A percentile compares a stretch with the other conserved stretches of the same genome.
Evolutionary conservation across 2,888 invertebrate genomes (phyloP).

Genomic region (Gymnosoma rotundatum): DNA sequence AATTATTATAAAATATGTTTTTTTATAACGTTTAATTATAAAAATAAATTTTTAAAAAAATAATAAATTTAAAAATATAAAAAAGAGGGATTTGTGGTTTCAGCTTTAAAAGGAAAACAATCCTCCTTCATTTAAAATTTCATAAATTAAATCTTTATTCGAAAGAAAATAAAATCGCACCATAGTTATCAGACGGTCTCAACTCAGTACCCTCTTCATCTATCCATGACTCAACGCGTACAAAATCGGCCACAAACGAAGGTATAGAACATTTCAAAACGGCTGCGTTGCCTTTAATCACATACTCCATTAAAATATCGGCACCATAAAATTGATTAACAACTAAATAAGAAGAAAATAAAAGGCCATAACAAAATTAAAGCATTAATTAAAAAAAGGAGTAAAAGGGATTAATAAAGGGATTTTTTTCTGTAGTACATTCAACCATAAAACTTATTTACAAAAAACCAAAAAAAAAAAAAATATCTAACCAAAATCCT

Average conservation of each 20-base stretch:
- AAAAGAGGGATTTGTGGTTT: not conserved
- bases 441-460: not conserved
- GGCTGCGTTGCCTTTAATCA: constrained; percentile 88
- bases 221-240: constrained; percentile 87
- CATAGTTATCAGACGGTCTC: constrained; percentile 83
- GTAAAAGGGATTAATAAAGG: not conserved
- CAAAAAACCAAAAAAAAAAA: not conserved
- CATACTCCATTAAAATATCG: constrained; percentile 88
- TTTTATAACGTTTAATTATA: too few relatives aligned
- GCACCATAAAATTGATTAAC: constrained; percentile 89
- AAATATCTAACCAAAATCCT: constrained; percentile 86
- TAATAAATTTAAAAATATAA: not conserved
- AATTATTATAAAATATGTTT: too few relatives aligned
- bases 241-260: constrained; percentile 89
- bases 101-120: constrained; percentile 7
- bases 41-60: not conserved
- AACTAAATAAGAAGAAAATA: constrained; percentile 82
- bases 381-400: constrained; percentile 1
- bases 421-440: not conserved
- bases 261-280: constrained; percentile 89
- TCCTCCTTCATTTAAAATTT: constrained; percentile 51
- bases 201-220: constrained; percentile 85
- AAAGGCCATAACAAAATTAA: constrained; percentile 32
- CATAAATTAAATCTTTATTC: too few relatives aligned
- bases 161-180: constrained; percentile 75